Percentiles rank a stretch among this genome's conserved stretches.
These are phyloP conservation scores for Drosophila virilis DNA, from an alignment of 1,140 invertebrate genomes.

Conservation along the genomic window DNA sequence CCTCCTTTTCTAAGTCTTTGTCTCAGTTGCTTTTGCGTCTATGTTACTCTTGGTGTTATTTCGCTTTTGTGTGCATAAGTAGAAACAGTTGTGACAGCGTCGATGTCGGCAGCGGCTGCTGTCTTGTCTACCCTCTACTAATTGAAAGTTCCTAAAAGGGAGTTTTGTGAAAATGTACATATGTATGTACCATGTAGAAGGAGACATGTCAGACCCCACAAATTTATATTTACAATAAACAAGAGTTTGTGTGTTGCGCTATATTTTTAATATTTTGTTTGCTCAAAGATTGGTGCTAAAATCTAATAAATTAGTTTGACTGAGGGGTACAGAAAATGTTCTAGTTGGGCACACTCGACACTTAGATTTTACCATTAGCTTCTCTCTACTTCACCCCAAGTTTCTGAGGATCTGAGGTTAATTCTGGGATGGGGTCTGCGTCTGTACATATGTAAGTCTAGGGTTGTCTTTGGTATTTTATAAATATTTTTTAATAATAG, in stretches of 20 bases:
- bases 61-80: constrained; percentile 55
- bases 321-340: no score
- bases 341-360: no score
- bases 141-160: no score
- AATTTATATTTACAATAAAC: no score
- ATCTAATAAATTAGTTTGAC: no score
- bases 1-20: constrained; percentile 12
- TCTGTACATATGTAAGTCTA: neutral
- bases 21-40: constrained; percentile 2
- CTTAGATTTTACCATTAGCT: no score
- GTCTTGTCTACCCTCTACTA: neutral
- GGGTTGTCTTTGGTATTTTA: constrained; percentile 20
- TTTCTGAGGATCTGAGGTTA: constrained; percentile 1
- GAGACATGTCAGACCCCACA: no score
- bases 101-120: constrained; percentile 2
- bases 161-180: no score
- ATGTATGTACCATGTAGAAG: no score
- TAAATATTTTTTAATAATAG: constrained; percentile 48
- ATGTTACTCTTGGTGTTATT: constrained; percentile 12
- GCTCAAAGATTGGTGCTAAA: no score
- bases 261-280: no score
- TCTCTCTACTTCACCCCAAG: neutral
- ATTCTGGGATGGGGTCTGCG: neutral
- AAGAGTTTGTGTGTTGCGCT: no score
- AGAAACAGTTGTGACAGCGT: constrained; percentile 56